Percentiles rank a stretch among this genome's conserved stretches.
Conservation (phyloP, 2,888 invertebrate species). For the Drosophila prostipennis region DNA sequence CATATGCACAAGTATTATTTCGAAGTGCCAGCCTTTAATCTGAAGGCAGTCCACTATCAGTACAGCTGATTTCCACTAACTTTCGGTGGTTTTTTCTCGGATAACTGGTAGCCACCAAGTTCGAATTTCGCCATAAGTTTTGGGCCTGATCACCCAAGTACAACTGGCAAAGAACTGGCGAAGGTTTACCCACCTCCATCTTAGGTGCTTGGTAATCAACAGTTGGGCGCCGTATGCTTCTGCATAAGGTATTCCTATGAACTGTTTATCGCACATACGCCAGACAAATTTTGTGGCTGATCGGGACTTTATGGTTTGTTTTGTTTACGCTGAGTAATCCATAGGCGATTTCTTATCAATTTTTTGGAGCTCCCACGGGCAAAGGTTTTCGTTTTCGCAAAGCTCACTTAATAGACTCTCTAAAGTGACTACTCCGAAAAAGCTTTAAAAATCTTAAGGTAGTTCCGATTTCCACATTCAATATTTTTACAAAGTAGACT, state of each 20-base stretch:
- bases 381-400: background rate
- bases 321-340: slow-evolving; percentile 9
- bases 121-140: background rate
- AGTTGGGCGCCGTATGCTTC: background rate
- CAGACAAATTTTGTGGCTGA: background rate
- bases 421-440: background rate
- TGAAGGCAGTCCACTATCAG: background rate
- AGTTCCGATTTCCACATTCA: background rate
- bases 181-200: background rate
- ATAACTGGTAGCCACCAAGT: background rate
- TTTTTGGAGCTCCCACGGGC: background rate
- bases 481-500: no score
- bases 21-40: background rate
- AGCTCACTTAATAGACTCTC: background rate
- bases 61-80: background rate
- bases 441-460: background rate
- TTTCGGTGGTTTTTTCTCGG: background rate
- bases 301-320: slow-evolving; percentile 14
- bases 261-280: slow-evolving; percentile 14
- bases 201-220: background rate
- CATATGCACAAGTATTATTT: background rate
- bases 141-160: background rate
- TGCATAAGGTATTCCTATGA: slow-evolving; percentile 1
- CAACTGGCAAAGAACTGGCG: background rate
- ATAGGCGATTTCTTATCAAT: slow-evolving; percentile 13